A percentile compares a stretch with the other conserved stretches of the same genome.
Conservation (phyloP, 2,797 vertebrate species). For the Synanceia verrucosa region DNA sequence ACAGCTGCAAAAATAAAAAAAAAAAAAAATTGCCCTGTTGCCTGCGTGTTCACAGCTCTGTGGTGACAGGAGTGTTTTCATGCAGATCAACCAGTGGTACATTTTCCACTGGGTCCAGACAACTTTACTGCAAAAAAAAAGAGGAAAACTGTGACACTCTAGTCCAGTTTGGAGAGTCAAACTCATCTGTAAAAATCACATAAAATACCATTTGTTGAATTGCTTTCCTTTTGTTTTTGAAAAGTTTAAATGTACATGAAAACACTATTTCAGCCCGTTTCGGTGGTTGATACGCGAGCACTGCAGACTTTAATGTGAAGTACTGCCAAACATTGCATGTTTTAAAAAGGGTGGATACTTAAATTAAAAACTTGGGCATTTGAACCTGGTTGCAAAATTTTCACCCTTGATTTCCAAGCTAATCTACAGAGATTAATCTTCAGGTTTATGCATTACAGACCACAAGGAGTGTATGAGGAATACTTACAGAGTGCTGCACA, state of each 20-base stretch:
- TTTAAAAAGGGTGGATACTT: not conserved
- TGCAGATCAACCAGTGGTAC: conserved; percentile 17
- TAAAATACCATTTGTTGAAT: not conserved
- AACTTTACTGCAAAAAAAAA: conserved; percentile 9
- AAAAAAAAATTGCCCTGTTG: not conserved
- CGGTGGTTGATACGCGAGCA: not conserved
- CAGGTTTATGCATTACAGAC: not conserved
- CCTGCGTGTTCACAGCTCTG: conserved; percentile 9
- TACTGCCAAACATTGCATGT: not conserved
- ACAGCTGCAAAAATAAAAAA: not conserved
- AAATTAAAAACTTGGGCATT: not conserved
- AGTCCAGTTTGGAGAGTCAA: not conserved
- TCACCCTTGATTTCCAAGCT: not conserved
- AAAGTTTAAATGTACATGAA: not conserved
- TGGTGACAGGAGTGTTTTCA: conserved; percentile 15
- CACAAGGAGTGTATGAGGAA: not conserved
- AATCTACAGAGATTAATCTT: not conserved
- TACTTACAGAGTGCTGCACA: not conserved
- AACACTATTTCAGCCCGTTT: not conserved
- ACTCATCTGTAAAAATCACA: not conserved
- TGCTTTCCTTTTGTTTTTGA: not conserved
- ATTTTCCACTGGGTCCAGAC: conserved; percentile 1
- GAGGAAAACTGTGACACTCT: not conserved
- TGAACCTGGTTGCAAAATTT: not conserved
- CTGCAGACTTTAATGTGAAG: conserved; percentile 2